Conservation (phyloP, 2,113 vertebrate genomes). For the Felis chaus region DNA sequence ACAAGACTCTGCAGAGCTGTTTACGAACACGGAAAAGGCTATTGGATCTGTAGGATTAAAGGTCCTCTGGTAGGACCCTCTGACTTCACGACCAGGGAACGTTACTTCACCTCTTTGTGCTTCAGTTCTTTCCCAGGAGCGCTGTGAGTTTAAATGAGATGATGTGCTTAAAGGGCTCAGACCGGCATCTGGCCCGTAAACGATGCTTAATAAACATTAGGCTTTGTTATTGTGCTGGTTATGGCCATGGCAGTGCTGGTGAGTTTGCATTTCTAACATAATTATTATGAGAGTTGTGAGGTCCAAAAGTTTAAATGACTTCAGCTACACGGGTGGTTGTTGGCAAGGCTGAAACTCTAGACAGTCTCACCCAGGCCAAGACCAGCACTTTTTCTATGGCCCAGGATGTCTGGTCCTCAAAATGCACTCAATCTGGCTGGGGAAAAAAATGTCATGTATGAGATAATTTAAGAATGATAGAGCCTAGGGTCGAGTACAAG, state of each 20-base stretch:
- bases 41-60: neutral
- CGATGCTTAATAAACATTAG: neutral
- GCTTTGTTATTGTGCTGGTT: neutral
- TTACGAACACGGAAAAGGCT: neutral
- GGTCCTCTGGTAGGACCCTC: neutral
- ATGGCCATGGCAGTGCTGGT: accelerated
- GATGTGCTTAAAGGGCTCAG: neutral
- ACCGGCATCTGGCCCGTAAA: neutral
- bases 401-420: neutral
- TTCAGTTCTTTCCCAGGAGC: neutral
- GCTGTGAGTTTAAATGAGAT: neutral
- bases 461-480: neutral
- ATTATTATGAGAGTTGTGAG: neutral
- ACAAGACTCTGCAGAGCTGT: neutral
- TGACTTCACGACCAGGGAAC: neutral
- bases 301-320: neutral
- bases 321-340: neutral
- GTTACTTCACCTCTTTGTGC: neutral
- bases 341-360: neutral
- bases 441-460: neutral
- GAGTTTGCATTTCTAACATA: neutral
- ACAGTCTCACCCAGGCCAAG: neutral
- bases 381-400: neutral
- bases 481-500: neutral
- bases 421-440: neutral